Conservation (phyloP, 1,140 invertebrate genomes). For the Zaprionus tsacasi region DNA sequence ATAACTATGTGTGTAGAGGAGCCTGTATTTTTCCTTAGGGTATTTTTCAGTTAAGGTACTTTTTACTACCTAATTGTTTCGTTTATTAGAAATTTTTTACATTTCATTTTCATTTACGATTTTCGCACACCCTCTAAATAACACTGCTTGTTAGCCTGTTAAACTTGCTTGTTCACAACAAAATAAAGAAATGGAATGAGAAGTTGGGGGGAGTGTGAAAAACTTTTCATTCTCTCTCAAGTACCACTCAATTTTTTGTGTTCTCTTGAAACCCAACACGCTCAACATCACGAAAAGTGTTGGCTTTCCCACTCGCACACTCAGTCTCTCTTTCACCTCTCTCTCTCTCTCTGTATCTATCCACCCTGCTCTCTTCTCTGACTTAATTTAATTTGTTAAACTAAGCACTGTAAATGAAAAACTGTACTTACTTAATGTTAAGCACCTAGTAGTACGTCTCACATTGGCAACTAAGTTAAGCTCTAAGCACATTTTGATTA, state of each 20-base stretch:
- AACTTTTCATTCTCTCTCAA: slow-evolving; percentile 55
- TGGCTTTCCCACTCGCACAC: neutral
- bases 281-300: slow-evolving; percentile 51
- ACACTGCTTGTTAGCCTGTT: slow-evolving; percentile 72
- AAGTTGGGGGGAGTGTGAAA: slow-evolving; percentile 1
- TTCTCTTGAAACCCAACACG: slow-evolving; percentile 34
- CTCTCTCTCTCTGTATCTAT: neutral
- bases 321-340: neutral
- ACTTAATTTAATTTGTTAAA: slow-evolving; percentile 57
- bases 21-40: neutral
- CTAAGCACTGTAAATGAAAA: slow-evolving; percentile 70
- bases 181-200: neutral
- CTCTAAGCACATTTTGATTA: slow-evolving; percentile 61
- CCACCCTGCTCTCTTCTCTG: slow-evolving; percentile 23
- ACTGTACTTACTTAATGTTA: slow-evolving; percentile 62
- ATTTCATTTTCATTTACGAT: slow-evolving; percentile 1
- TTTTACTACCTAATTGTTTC: neutral
- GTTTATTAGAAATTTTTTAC: neutral
- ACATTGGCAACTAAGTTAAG: slow-evolving; percentile 61
- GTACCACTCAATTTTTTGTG: slow-evolving; percentile 51
- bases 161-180: slow-evolving; percentile 57
- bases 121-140: slow-evolving; percentile 13
- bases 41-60: neutral
- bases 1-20: neutral
- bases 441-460: slow-evolving; percentile 68